A percentile compares a stretch with the other conserved stretches of the same genome.
Conservation (phyloP, 1,140 invertebrate genomes). For the Orchestia grillus region DNA sequence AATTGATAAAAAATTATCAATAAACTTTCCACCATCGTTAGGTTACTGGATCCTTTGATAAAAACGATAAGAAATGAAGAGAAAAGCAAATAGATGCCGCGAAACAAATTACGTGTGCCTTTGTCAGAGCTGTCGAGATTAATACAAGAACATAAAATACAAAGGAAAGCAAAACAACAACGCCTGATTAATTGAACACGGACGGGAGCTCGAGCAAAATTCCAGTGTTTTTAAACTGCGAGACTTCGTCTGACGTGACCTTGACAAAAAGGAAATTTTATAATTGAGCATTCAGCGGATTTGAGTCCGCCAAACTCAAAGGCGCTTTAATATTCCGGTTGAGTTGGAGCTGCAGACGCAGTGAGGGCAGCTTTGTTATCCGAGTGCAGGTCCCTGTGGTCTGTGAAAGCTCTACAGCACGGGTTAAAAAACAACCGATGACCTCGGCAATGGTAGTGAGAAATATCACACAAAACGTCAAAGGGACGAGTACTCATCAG, state of each 20-base stretch:
- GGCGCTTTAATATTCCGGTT: no score
- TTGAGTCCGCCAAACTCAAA: neutral
- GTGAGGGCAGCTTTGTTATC: no score
- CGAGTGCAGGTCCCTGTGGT: no score
- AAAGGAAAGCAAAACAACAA: neutral
- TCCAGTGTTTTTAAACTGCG: neutral
- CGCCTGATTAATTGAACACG: neutral
- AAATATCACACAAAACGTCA: no score
- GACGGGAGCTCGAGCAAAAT: neutral
- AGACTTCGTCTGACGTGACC: neutral
- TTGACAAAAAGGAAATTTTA: neutral
- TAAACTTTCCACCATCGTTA: neutral
- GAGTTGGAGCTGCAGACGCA: no score
- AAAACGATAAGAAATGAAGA: neutral
- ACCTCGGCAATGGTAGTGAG: no score
- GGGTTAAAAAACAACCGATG: no score
- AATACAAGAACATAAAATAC: neutral
- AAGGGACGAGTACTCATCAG: no score
- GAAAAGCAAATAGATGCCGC: neutral
- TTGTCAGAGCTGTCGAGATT: neutral
- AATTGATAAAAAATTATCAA: neutral
- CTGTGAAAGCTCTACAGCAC: no score
- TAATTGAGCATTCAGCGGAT: neutral
- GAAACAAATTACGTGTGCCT: neutral
- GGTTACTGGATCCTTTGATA: neutral